Evolutionary conservation across 2,888 invertebrate genomes (phyloP).

Genomic region (Cordilura impudica): DNA sequence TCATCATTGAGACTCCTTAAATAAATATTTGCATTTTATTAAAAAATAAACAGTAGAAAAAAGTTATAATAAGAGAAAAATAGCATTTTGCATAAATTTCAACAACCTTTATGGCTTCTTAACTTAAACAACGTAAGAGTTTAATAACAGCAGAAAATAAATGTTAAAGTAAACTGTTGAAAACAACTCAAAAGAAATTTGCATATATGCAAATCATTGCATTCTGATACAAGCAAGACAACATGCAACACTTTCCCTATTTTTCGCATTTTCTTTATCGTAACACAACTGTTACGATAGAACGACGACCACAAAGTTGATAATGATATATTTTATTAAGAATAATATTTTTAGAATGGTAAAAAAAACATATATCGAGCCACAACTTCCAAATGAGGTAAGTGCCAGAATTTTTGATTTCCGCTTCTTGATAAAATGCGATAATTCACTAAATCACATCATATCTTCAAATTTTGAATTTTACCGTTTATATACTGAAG

Average conservation of each 20-base stretch:
- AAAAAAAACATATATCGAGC: too few relatives aligned
- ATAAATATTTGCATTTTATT: not conserved
- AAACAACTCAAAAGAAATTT: slow-evolving; percentile 24
- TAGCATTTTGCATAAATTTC: slow-evolving; percentile 59
- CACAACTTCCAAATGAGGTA: too few relatives aligned
- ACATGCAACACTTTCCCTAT: slow-evolving; percentile 57
- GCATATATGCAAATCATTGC: slow-evolving; percentile 57
- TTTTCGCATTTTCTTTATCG: not conserved
- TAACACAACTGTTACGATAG: not conserved
- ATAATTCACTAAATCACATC: too few relatives aligned
- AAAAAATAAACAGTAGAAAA: not conserved
- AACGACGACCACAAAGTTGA: too few relatives aligned
- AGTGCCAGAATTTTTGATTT: too few relatives aligned
- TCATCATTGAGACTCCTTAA: not conserved
- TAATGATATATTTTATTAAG: too few relatives aligned
- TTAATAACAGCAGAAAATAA: slow-evolving; percentile 13
- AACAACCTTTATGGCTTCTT: slow-evolving; percentile 60
- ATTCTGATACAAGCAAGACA: slow-evolving; percentile 35
- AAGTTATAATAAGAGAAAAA: slow-evolving; percentile 37
- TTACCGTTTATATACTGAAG: too few relatives aligned
- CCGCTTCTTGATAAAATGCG: too few relatives aligned
- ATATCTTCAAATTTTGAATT: too few relatives aligned
- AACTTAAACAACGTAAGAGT: slow-evolving; percentile 41
- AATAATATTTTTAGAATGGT: too few relatives aligned
- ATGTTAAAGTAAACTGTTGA: slow-evolving; percentile 17